These are phyloP conservation scores for Corythoichthys intestinalis DNA, from an alignment of 2,113 vertebrate genomes.

Conservation along the genomic window DNA sequence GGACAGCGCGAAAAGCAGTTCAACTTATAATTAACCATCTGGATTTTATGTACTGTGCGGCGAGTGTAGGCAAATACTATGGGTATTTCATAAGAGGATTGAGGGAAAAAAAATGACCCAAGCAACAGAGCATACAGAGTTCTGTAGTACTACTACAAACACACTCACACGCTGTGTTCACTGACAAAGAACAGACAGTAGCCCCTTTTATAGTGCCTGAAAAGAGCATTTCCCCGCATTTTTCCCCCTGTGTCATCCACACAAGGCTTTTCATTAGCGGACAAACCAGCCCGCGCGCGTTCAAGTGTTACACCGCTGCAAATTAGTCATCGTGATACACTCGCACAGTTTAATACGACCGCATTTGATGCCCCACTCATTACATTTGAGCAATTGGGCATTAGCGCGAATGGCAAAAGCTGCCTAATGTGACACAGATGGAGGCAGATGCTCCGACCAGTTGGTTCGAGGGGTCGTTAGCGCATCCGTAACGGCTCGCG, in stretches of 20 bases:
- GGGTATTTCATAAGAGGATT: slow-evolving; percentile 32
- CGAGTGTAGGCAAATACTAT: slow-evolving; percentile 8
- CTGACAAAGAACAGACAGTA: slow-evolving; percentile 23
- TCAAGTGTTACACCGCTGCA: not conserved
- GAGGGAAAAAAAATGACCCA: slow-evolving; percentile 10
- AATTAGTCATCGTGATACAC: not conserved
- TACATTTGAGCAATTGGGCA: slow-evolving; percentile 11
- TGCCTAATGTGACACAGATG: slow-evolving; percentile 31
- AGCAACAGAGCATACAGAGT: slow-evolving; percentile 17
- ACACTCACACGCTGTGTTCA: slow-evolving; percentile 22
- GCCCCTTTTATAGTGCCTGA: not conserved
- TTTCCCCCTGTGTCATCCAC: slow-evolving; percentile 1
- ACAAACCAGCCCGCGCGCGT: not conserved
- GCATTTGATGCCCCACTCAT: not conserved
- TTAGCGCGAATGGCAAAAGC: slow-evolving; percentile 26
- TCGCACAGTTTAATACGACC: not conserved
- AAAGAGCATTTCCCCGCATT: not conserved
- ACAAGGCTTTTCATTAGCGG: slow-evolving; percentile 52
- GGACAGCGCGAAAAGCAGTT: slow-evolving; percentile 16
- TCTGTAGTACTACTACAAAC: slow-evolving; percentile 10
- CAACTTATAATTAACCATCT: not conserved
- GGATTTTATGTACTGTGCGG: not conserved
- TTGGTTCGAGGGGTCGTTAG: slow-evolving; percentile 16
- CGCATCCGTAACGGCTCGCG: not conserved
- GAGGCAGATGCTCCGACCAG: slow-evolving; percentile 43